These are phyloP conservation scores for Bufotes viridis DNA, from an alignment of 2,797 vertebrate species.

Conservation along the genomic window DNA sequence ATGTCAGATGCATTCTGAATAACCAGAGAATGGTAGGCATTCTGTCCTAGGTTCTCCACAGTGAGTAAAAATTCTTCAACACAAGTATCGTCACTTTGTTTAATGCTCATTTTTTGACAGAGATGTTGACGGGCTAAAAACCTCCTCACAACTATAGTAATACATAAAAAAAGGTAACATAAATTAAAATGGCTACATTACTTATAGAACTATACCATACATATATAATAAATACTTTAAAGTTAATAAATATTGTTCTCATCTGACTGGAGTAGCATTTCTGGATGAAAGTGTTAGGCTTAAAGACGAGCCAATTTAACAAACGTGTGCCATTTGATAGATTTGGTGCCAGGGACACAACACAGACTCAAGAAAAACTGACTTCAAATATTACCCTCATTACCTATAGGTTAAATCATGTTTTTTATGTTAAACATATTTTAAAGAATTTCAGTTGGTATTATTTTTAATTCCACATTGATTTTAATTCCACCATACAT, in stretches of 20 bases:
- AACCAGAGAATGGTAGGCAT: slow-evolving; percentile 79
- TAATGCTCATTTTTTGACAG: slow-evolving; percentile 74
- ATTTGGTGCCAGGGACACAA: no score
- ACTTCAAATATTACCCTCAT: no score
- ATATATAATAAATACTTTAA: not conserved
- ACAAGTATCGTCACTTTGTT: slow-evolving; percentile 79
- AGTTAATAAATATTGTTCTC: not conserved
- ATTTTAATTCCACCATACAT: no score
- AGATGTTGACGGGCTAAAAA: slow-evolving; percentile 86
- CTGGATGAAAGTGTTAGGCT: no score
- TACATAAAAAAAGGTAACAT: not conserved
- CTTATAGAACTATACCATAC: not conserved
- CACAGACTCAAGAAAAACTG: no score
- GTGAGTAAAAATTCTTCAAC: slow-evolving; percentile 81
- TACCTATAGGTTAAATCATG: no score
- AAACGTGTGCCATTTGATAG: no score
- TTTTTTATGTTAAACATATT: no score
- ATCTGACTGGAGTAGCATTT: no score
- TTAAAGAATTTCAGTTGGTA: no score
- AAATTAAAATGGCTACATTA: not conserved
- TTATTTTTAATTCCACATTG: no score
- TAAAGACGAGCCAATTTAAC: no score
- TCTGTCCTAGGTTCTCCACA: slow-evolving; percentile 80
- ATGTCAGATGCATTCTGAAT: slow-evolving; percentile 86
- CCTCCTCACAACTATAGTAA: slow-evolving; percentile 82